Evolutionary conservation across 2,888 invertebrate species (phyloP).

Genomic region (Dysmachus trigonus): DNA sequence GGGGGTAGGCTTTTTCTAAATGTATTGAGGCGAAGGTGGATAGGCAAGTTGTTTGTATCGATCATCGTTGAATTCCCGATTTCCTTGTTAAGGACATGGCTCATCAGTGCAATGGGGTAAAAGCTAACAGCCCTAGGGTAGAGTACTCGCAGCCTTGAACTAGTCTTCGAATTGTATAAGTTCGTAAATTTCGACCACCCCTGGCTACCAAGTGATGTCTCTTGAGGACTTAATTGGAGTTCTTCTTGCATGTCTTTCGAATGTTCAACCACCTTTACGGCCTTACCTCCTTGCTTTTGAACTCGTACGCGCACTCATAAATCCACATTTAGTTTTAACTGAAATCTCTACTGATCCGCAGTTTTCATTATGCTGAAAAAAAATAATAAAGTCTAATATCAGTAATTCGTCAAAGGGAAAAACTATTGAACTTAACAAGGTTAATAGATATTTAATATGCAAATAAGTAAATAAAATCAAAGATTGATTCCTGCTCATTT

Average conservation of each 20-base stretch:
- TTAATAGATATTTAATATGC: not conserved
- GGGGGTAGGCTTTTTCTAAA: not conserved
- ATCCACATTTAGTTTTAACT: not conserved
- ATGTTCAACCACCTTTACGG: not conserved
- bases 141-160: not conserved
- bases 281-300: not conserved
- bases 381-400: not conserved
- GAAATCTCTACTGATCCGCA: no score
- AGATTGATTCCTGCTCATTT: not conserved
- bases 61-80: not conserved
- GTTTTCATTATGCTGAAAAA: no score
- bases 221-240: not conserved
- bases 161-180: not conserved
- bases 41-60: not conserved
- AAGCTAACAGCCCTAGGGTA: not conserved
- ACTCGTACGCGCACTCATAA: not conserved
- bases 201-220: not conserved
- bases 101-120: not conserved
- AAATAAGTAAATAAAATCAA: not conserved
- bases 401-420: not conserved
- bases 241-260: not conserved
- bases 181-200: not conserved
- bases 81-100: not conserved
- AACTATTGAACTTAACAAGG: not conserved
- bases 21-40: not conserved